phyloP scores from a whole-genome alignment of 2,888 invertebrate species.

The Sisyra terminalis region DNA sequence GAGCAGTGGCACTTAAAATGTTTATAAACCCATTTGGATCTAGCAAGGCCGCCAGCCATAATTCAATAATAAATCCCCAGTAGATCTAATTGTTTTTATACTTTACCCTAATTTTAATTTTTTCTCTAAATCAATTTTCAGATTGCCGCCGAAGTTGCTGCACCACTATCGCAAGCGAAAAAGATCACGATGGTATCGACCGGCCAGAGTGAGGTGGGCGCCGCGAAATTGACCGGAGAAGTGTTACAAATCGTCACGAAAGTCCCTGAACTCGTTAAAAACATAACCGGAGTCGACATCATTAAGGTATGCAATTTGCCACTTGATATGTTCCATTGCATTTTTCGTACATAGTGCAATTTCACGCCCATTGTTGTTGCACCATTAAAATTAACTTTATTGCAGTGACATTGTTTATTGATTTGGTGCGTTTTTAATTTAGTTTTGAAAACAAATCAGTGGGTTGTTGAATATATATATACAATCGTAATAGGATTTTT shows the following conservation, averaged over 20 bases:
- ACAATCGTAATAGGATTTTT: too few species aligned
- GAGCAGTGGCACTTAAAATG: too few species aligned
- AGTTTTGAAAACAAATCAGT: too few species aligned
- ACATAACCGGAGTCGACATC: conserved; percentile 88
- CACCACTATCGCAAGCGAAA: conserved; percentile 84
- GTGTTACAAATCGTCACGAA: conserved; percentile 83
- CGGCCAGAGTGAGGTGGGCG: conserved; percentile 82
- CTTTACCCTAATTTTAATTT: conserved; percentile 41
- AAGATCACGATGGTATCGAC: conserved; percentile 95
- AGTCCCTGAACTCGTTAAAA: conserved; percentile 82
- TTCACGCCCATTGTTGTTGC: background rate
- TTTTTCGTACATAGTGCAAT: background rate
- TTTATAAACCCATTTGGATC: too few species aligned
- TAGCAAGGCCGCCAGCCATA: too few species aligned
- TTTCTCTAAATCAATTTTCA: conserved; percentile 21
- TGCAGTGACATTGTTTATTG: too few species aligned
- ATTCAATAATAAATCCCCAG: too few species aligned
- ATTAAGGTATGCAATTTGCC: conserved; percentile 46
- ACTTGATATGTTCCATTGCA: too few species aligned
- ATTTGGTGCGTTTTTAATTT: too few species aligned
- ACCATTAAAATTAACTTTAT: too few species aligned
- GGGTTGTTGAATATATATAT: too few species aligned
- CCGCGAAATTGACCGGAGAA: conserved; percentile 87
- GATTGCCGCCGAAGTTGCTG: conserved; percentile 94
- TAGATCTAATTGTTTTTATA: conserved; percentile 85